Percentiles rank a stretch among this genome's conserved stretches.
Conservation (phyloP, 2,797 vertebrate genomes). For the Tarsius wallacei region DNA sequence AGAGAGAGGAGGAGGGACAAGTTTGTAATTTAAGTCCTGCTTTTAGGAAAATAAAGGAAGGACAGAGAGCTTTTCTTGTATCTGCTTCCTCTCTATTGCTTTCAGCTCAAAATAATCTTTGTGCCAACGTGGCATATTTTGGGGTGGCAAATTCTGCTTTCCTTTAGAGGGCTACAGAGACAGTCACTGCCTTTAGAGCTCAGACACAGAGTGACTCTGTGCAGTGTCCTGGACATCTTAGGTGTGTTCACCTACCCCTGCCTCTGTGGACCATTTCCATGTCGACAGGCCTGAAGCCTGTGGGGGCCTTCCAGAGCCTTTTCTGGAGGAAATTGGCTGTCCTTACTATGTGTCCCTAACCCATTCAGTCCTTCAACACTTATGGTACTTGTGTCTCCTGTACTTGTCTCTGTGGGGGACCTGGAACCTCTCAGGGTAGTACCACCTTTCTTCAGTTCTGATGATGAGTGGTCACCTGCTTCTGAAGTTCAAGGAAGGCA, state of each 20-base stretch:
- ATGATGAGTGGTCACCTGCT: too few species aligned
- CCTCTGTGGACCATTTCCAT: background rate
- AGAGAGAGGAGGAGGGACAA: background rate
- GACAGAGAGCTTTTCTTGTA: too few species aligned
- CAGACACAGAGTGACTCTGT: too few species aligned
- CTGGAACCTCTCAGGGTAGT: background rate
- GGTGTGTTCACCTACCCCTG: fast-evolving
- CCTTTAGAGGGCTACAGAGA: background rate
- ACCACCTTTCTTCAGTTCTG: background rate
- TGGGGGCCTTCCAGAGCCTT: background rate
- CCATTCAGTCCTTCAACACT: background rate
- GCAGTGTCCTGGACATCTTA: fast-evolving
- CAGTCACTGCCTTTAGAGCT: background rate
- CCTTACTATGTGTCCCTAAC: background rate
- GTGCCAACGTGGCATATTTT: too few species aligned
- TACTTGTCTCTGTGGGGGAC: background rate
- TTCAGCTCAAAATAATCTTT: too few species aligned
- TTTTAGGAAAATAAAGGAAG: background rate
- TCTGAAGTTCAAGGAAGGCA: background rate
- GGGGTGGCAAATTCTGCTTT: too few species aligned
- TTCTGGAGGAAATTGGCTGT: background rate
- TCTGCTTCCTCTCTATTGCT: too few species aligned
- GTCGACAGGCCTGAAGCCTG: too few species aligned
- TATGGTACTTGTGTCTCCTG: too few species aligned
- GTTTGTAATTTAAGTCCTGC: background rate